A percentile compares a stretch with the other conserved stretches of the same genome.
Evolutionary conservation across 53 echinoderm and acorn worm species (phyloP).

Genomic region (Paelopatides confundens): DNA sequence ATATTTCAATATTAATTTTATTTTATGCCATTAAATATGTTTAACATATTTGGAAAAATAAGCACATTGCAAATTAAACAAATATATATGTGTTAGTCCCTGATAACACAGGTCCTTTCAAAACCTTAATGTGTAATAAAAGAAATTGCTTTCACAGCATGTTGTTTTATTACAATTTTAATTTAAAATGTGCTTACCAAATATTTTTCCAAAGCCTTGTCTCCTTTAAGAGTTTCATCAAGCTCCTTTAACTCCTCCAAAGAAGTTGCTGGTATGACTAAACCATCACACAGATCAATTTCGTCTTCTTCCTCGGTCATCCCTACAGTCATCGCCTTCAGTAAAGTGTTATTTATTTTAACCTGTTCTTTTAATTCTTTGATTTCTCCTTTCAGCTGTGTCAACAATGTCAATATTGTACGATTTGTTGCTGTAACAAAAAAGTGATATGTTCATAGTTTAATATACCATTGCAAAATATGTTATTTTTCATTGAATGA

Average conservation of each 20-base stretch:
- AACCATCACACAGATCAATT: background rate
- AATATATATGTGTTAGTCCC: too few relatives aligned
- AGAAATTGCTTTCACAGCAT: too few relatives aligned
- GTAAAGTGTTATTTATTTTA: background rate
- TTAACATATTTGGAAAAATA: background rate
- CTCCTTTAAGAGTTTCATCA: background rate
- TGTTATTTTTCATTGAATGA: too few relatives aligned
- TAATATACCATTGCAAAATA: too few relatives aligned
- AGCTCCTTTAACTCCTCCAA: background rate
- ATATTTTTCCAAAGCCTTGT: background rate
- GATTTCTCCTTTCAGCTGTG: background rate
- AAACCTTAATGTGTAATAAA: too few relatives aligned
- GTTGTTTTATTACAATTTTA: too few relatives aligned
- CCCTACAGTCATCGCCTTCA: background rate
- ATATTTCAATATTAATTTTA: too few relatives aligned
- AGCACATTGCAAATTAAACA: too few relatives aligned
- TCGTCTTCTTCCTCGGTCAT: background rate
- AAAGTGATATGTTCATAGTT: too few relatives aligned
- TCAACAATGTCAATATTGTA: too few relatives aligned
- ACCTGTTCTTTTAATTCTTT: background rate
- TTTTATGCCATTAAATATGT: background rate
- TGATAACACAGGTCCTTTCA: too few relatives aligned
- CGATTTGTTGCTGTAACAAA: too few relatives aligned
- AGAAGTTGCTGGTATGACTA: background rate
- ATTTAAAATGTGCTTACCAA: background rate